Evolutionary conservation across 1,140 invertebrate species (phyloP).

Genomic region (Lepidurus packardi): DNA sequence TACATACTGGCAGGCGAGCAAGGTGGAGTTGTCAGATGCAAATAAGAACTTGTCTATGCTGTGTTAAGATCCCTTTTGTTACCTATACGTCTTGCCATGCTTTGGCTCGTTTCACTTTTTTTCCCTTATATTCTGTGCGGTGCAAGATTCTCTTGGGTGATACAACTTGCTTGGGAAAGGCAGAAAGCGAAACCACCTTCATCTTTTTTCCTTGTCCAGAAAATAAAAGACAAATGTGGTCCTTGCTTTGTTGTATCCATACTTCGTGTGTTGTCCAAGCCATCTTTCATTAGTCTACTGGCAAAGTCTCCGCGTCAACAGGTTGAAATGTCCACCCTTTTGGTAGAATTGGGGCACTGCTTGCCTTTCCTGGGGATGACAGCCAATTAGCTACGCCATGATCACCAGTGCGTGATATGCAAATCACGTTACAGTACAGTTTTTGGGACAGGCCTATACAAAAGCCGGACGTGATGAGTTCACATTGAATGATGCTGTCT

Average conservation of each 20-base stretch:
- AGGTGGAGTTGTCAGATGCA: conserved; percentile 14
- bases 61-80: not conserved
- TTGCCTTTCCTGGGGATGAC: not conserved
- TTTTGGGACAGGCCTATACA: not conserved
- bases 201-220: not conserved
- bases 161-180: not conserved
- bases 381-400: not conserved
- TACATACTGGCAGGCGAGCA: conserved; percentile 13
- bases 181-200: not conserved
- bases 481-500: not conserved
- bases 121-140: not conserved
- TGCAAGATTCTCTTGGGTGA: not conserved
- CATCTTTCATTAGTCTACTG: no score
- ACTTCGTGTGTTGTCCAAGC: no score
- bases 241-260: no score
- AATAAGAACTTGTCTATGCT: not conserved
- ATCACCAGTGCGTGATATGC: conserved; percentile 2
- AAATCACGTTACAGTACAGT: not conserved
- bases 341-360: not conserved
- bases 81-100: not conserved
- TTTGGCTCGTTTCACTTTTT: not conserved
- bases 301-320: no score
- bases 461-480: not conserved
- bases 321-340: not conserved
- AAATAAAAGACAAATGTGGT: not conserved